Evolutionary conservation across 2,113 vertebrate genomes (phyloP).

Genomic region (Syngnathus floridae): DNA sequence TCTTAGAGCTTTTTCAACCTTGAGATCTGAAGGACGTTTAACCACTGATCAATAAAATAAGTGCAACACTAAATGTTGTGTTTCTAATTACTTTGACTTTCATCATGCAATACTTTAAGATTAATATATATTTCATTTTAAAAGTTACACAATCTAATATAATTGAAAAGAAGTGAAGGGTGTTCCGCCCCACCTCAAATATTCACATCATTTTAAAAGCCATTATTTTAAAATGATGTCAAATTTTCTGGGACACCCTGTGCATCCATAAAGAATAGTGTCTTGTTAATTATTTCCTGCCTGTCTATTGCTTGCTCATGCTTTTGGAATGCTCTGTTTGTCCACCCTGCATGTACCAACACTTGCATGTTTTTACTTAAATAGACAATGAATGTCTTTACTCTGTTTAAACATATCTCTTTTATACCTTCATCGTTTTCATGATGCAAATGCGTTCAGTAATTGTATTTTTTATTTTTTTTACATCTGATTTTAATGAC

Average conservation of each 20-base stretch:
- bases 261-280: background rate
- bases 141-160: conserved; percentile 5
- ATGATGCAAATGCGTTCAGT: background rate
- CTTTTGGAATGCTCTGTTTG: conserved; percentile 17
- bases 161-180: background rate
- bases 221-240: too few species aligned
- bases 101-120: background rate
- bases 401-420: background rate
- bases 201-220: too few species aligned
- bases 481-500: background rate
- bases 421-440: conserved; percentile 5
- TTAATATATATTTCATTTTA: background rate
- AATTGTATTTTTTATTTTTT: background rate
- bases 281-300: conserved; percentile 15
- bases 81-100: conserved; percentile 30
- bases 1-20: conserved; percentile 52
- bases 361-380: conserved; percentile 12
- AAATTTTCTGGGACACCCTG: too few species aligned
- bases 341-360: conserved; percentile 35
- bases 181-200: too few species aligned
- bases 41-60: conserved; percentile 79
- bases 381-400: background rate
- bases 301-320: conserved; percentile 24
- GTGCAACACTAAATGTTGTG: conserved; percentile 63
- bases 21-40: conserved; percentile 66